Evolutionary conservation across 2,888 invertebrate species (phyloP), one percentile per base, ranked within the genome.

Genomic region (Conomelus anceps): DNA sequence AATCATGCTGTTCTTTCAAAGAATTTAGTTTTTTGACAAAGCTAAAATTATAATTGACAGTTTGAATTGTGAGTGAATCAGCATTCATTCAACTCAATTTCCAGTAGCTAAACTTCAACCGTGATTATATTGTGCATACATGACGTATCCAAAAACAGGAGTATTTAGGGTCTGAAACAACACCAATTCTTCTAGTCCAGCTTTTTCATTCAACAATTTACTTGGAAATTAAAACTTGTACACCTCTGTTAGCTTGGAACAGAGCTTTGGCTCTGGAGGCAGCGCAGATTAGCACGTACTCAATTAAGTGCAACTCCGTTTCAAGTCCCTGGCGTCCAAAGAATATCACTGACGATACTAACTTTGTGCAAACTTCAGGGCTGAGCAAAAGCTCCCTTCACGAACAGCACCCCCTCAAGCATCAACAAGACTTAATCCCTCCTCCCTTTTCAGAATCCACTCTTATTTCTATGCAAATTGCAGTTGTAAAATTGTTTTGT

Each of bases 401-500:
- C n/a, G 34, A 6, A 1, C 63, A 63, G 63, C 63, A 63, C 63
- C n/a, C n/a, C 63, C 13, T n/a, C 63, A 9, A 63, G 1, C 63
- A 63, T 63, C 63, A 63, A 63, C 63, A 63, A 63, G n/a, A 63
- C 63, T 63, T 63, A 63, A 63, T 63, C n/a, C 63, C 63, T 86
- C 29, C 86, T 26, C 23, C 26, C 24, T 86, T 86, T n/a, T 86
- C 29, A 29, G 86, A 86, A 29, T 24, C 17, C 23, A 29, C 24
- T 86, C 24, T 29, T 86, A 86, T 86, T 86, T 86, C 86, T 86
- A 86, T 86, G 86, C 86, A 86, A 86, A 86, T 86, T 86, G 29
- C 24, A 86, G 23, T 86, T 86, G 85, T 86, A 86, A 86, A 86
- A 86, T 86, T 86, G 86, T 86, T 86, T 86, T 86, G 22, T 24